phyloP scores from a whole-genome alignment of 2,888 invertebrate genomes.

The Leucoma salicis region DNA sequence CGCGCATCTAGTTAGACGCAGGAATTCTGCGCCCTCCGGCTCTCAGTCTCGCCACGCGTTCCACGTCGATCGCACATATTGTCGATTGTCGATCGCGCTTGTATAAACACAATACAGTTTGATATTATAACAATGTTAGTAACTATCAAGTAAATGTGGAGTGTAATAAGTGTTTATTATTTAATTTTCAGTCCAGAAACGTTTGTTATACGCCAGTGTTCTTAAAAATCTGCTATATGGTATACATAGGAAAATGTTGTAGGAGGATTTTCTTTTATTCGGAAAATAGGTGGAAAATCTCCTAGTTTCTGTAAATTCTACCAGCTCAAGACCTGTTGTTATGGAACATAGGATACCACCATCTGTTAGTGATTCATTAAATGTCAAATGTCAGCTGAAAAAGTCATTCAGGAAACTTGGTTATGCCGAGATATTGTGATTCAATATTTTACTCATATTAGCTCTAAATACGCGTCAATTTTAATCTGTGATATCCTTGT shows the following conservation, averaged over 20 bases:
- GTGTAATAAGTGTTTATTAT: constrained; percentile 29
- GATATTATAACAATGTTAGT: constrained; percentile 22
- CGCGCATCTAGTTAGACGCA: constrained; percentile 46
- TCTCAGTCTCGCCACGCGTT: constrained; percentile 50
- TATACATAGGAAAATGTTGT: constrained; percentile 22
- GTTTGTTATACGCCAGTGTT: constrained; percentile 17
- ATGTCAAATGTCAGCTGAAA: constrained; percentile 15
- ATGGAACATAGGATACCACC: constrained; percentile 2
- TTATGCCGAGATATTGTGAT: no score
- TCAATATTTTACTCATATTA: no score
- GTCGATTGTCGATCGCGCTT: constrained; percentile 30
- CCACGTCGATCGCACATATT: constrained; percentile 39
- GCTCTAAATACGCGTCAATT: no score
- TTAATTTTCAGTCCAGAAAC: constrained; percentile 9
- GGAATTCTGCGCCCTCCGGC: constrained; percentile 28
- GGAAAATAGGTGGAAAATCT: constrained; percentile 13
- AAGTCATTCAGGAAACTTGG: no score
- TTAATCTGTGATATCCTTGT: no score
- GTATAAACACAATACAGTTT: constrained; percentile 41
- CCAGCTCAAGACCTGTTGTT: background rate
- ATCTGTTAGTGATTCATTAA: constrained; percentile 10
- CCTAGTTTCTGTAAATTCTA: background rate
- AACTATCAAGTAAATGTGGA: constrained; percentile 35
- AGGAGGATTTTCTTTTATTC: constrained; percentile 14
- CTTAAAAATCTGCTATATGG: constrained; percentile 8